Evolutionary conservation across 1,140 invertebrate species (phyloP), one percentile per base, ranked within the genome.

Genomic region (Drosophila ogumai): DNA sequence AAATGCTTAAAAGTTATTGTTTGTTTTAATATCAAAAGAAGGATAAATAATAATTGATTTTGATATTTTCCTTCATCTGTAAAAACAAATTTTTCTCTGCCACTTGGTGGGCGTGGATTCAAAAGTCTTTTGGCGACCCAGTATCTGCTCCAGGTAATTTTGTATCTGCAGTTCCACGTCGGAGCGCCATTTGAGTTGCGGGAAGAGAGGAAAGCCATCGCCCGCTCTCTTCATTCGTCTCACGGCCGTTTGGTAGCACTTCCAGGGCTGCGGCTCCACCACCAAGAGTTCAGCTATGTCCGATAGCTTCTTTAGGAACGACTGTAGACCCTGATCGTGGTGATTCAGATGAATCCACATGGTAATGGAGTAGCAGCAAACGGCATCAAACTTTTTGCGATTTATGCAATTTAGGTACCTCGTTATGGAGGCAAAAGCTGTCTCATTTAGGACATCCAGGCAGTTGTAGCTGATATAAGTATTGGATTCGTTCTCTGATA

Each of bases 271-370:
- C 5, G 96, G 96, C 92, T 97, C 97, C 61, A 97, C 93, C 2
- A 97, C 93, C 9, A 97, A 85, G 40, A 94, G 93, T 41, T 94
- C 93, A 2, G 94, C 91, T 10, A 94, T 65, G 19, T 87, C 64
- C 50, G 94, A 94, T 5, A 96, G 91, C 19, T 93, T 93, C 15
- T 92, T 69, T 10, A 97, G 91, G 92, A 96, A 96, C 7, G 91
- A 59, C 54, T 93, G 81, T 15, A 97, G 90, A 2, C 96, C 96
- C 6, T 93, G 90, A 93, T 97, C 97, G 13, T 96, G 96, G 92
- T 96, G 93, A 91, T 97, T 97, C 28, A 97, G 84, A 92, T 97
- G 97, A 75, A 97, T 96, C 97, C 97, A 97, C 96, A 97, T 97
- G 15, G 96, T 96, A 13, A 97, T 94, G 17, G 96, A 97, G 92